These are phyloP conservation scores for Glaucidium brasilianum DNA, from an alignment of 2,113 vertebrate genomes.

Conservation along the genomic window DNA sequence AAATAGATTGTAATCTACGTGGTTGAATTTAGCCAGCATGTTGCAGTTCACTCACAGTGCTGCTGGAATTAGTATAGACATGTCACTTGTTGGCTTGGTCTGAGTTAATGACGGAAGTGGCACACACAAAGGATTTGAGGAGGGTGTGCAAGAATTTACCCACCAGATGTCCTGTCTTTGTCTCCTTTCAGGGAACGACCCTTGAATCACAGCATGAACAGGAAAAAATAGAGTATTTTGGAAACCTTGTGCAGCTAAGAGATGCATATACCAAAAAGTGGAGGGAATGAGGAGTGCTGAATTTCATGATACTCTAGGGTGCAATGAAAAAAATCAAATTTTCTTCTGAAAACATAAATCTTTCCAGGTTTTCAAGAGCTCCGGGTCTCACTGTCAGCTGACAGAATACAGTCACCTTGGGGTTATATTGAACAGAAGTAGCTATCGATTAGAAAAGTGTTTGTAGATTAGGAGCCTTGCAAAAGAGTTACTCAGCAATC, in stretches of 20 bases:
- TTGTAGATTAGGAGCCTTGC: slow-evolving; percentile 52
- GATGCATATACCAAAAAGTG: background rate
- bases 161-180: background rate
- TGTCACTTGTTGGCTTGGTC: background rate
- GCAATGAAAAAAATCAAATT: background rate
- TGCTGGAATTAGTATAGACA: background rate
- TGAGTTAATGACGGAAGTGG: background rate
- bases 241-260: background rate
- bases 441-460: slow-evolving; percentile 33
- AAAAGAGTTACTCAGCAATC: slow-evolving; percentile 54
- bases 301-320: background rate
- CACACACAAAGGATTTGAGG: background rate
- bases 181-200: background rate
- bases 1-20: background rate
- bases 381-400: background rate
- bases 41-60: background rate
- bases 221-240: background rate
- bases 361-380: slow-evolving; percentile 5
- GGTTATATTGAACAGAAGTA: slow-evolving; percentile 32
- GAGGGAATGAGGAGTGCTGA: background rate
- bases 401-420: slow-evolving; percentile 36
- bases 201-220: background rate
- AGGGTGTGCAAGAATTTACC: background rate
- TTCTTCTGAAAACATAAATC: background rate
- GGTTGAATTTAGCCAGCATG: background rate